phyloP scores from a whole-genome alignment of 2,797 vertebrate species.

The Pseudomugil gertrudae region DNA sequence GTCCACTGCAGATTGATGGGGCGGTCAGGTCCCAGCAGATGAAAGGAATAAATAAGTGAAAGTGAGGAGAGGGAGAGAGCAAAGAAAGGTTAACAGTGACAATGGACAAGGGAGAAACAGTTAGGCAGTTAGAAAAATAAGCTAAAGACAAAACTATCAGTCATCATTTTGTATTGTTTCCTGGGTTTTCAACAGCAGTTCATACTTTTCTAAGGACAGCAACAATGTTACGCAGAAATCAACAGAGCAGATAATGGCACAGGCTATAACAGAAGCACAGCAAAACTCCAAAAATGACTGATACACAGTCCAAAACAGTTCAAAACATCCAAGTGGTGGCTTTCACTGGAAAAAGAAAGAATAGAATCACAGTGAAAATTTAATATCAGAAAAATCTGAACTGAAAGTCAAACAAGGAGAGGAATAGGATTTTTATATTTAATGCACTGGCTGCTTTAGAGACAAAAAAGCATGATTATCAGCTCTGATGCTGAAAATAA shows the following conservation, averaged over 20 bases:
- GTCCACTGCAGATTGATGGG: conserved; percentile 84
- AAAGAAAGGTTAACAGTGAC: conserved; percentile 20
- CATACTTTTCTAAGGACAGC: conserved; percentile 19
- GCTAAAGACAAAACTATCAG: conserved; percentile 13
- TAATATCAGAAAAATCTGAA: conserved; percentile 31
- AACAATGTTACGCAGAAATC: conserved; percentile 30
- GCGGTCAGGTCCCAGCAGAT: neutral
- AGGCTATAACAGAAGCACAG: conserved; percentile 41
- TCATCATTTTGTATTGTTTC: conserved; percentile 35
- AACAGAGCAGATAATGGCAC: conserved; percentile 26
- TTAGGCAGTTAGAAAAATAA: conserved; percentile 8
- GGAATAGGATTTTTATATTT: conserved; percentile 15
- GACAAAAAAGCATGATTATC: conserved; percentile 13
- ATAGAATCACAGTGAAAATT: conserved; percentile 51
- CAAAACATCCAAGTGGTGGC: conserved; percentile 35
- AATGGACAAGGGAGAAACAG: neutral
- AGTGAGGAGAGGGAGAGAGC: neutral
- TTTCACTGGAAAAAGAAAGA: conserved; percentile 21
- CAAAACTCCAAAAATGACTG: conserved; percentile 36
- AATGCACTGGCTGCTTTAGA: conserved; percentile 32
- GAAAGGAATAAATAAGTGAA: neutral
- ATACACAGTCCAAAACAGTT: conserved; percentile 53
- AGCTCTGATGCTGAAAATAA: conserved; percentile 9
- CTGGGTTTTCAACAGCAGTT: conserved; percentile 23
- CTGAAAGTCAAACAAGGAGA: conserved; percentile 21